Conservation (phyloP, 2,113 vertebrate species). For the Phaethornis superciliosus region DNA sequence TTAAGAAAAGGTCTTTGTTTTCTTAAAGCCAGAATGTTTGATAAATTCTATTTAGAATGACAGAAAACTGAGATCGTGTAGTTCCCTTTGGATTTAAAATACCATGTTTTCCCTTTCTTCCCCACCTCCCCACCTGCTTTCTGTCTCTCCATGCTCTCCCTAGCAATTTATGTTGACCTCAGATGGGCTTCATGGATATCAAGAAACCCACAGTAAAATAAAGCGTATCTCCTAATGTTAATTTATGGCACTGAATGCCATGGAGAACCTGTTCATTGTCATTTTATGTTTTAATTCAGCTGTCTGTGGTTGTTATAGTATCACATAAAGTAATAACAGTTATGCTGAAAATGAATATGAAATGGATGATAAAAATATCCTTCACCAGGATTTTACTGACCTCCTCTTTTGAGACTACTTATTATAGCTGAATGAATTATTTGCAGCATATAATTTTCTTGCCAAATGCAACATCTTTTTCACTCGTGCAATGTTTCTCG, state of each 20-base stretch:
- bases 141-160: not conserved
- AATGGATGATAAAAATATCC: conserved; percentile 61
- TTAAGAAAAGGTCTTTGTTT: not conserved
- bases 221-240: conserved; percentile 34
- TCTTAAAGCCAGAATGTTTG: not conserved
- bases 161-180: conserved; percentile 3
- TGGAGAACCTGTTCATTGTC: conserved; percentile 53
- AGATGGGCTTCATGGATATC: conserved; percentile 29
- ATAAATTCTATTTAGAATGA: not conserved
- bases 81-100: conserved; percentile 39
- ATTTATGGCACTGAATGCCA: conserved; percentile 36
- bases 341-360: conserved; percentile 57
- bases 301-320: conserved; percentile 26
- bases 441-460: conserved; percentile 75
- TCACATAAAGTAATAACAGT: conserved; percentile 61
- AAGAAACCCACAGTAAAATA: conserved; percentile 21
- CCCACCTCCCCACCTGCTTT: not conserved
- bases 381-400: conserved; percentile 61
- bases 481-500: not conserved
- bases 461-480: conserved; percentile 49
- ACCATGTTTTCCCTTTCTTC: not conserved
- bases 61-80: not conserved
- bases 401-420: conserved; percentile 75
- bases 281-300: conserved; percentile 57
- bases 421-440: conserved; percentile 55